Evolutionary conservation across 1,140 invertebrate genomes (phyloP).

Genomic region (Bilobella aurantiaca): DNA sequence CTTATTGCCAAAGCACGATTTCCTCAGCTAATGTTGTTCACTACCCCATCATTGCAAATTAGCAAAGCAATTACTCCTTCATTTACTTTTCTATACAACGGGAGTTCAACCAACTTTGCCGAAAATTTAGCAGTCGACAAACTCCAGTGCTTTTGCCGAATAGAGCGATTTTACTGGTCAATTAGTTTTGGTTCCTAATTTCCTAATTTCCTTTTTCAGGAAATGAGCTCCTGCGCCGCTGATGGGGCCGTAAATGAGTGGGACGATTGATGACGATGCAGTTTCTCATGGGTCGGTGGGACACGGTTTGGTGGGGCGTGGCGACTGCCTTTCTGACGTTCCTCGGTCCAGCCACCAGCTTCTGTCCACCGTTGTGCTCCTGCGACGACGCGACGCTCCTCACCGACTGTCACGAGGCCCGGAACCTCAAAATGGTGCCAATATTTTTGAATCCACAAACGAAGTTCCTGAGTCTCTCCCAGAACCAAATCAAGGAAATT

Average conservation of each 20-base stretch:
- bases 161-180: not conserved
- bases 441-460: conserved; percentile 37
- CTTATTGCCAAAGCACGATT: not conserved
- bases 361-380: conserved; percentile 66
- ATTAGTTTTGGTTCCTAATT: conserved; percentile 1
- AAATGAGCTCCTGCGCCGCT: not conserved
- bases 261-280: not conserved
- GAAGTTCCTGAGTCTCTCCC: conserved; percentile 37
- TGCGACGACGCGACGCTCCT: conserved; percentile 67
- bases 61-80: conserved; percentile 5
- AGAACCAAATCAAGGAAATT: conserved; percentile 38
- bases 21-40: not conserved
- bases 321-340: not conserved
- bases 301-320: not conserved
- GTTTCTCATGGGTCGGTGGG: not conserved
- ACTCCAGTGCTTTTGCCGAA: not conserved
- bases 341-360: conserved; percentile 27
- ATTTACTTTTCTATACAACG: not conserved
- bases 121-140: not conserved
- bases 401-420: conserved; percentile 59
- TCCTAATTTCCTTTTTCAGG: not conserved
- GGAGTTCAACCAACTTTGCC: not conserved
- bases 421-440: conserved; percentile 26
- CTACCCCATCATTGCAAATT: conserved; percentile 2
- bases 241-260: not conserved